These are phyloP conservation scores for Spea multiplicata DNA, from an alignment of 2,113 vertebrate species.

Conservation along the genomic window DNA sequence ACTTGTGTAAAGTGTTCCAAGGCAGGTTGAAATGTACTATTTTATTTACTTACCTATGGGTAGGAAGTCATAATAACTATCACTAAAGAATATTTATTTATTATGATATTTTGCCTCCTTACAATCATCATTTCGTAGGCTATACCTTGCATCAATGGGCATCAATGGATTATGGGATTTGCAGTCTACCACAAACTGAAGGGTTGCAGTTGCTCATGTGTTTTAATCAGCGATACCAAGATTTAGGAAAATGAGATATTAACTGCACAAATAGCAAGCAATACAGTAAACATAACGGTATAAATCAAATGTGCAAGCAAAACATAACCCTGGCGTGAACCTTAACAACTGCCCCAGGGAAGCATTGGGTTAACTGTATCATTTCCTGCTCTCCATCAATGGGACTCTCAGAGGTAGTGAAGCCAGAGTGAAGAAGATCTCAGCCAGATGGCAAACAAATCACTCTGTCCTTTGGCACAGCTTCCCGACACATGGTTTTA, in stretches of 20 bases:
- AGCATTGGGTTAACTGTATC: slow-evolving; percentile 38
- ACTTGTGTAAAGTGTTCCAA: no score
- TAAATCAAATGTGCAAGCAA: slow-evolving; percentile 28
- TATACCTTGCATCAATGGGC: no score
- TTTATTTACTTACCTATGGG: no score
- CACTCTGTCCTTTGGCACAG: slow-evolving; percentile 44
- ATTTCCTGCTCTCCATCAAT: slow-evolving; percentile 43
- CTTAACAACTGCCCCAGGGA: slow-evolving; percentile 33
- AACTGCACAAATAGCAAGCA: not conserved
- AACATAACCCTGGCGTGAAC: slow-evolving; percentile 39
- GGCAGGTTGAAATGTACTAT: no score
- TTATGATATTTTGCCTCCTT: no score
- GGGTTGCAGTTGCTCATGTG: no score
- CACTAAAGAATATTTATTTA: no score
- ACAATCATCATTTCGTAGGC: no score
- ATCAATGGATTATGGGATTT: no score
- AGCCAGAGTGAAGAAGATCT: slow-evolving; percentile 20
- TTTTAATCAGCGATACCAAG: not conserved
- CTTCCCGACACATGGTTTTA: slow-evolving; percentile 46
- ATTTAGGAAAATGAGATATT: slow-evolving; percentile 1
- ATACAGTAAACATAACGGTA: not conserved
- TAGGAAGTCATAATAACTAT: no score
- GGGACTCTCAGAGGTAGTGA: slow-evolving; percentile 40
- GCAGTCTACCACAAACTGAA: no score
- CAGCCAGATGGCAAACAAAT: slow-evolving; percentile 43